Evolutionary conservation across 2,797 vertebrate species (phyloP), one percentile per base, ranked within the genome.

Genomic region (Mormyrops boulengeri): DNA sequence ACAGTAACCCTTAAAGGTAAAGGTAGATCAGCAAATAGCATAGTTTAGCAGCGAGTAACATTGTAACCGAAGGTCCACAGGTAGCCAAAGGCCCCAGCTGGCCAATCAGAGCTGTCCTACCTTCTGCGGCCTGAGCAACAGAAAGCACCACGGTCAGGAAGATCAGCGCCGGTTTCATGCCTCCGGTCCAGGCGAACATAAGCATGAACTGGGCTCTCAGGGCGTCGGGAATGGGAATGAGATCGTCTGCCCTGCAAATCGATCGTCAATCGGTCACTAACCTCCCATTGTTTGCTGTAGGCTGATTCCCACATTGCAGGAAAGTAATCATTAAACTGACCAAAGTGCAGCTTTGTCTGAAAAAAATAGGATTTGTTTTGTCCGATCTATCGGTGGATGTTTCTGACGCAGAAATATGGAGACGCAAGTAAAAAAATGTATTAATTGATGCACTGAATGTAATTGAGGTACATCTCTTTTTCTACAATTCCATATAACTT

Each of bases 311-410:
- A 88, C 19, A n/a, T 47, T 87, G 19, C 0, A 26, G 90, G 88
- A 91, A 89, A 92, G 91, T 91, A 95, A 95, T 95, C 92, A 95
- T 94, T 95, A 93, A 95, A 90, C 93, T 87, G 85, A 57, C 7
- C 73, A 19, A 80, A 44, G 73, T n/a, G 34, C 73, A 80, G 38
- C 73, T 44, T 80, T 44, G 73, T 80, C 2, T 41, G 38, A 41
- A 41, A 87, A 85, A 38, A 52, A 8, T 34, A 12, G 22, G n/a
- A 50, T 22, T 50, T 30, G n/a, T 85, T 85, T 47, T 85, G 17
- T 26, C 11, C 12, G 2, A 44, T 47, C n/a, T 60, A 60, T 60
- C 57, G 5, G 17, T 57, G 55, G 55, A 57, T 57, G n/a, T n/a
- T 57, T 57, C 55, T 1, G 1, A 9, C 8, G n/a, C 57, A 60